phyloP scores from a whole-genome alignment of 2,888 invertebrate species.

The Diachrysia chrysitis region DNA sequence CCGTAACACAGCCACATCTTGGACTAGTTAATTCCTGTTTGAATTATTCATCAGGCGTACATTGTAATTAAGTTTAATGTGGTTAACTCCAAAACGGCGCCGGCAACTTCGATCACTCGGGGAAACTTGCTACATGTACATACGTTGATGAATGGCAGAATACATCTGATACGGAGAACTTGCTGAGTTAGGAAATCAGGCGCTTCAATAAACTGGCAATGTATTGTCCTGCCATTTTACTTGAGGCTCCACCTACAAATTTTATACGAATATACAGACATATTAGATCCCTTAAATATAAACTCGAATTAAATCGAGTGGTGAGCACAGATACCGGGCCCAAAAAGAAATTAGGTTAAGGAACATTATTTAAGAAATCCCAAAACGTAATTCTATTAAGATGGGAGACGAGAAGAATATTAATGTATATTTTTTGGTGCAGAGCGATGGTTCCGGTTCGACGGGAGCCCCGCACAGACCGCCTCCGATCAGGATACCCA shows the following conservation, averaged over 20 bases:
- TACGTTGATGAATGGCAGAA: conserved; percentile 54
- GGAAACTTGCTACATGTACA: conserved; percentile 57
- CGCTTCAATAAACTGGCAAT: conserved; percentile 12
- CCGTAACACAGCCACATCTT: conserved; percentile 59
- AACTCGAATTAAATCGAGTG: conserved; percentile 29
- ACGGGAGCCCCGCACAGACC: conserved; percentile 80
- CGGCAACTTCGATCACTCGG: conserved; percentile 60
- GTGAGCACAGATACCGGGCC: conserved; percentile 26
- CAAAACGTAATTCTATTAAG: conserved; percentile 55
- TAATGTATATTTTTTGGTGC: conserved; percentile 58
- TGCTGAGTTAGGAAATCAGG: conserved; percentile 37
- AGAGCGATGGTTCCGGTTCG: conserved; percentile 80
- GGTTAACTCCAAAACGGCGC: conserved; percentile 60
- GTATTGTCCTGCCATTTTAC: conserved; percentile 13
- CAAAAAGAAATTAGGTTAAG: conserved; percentile 47
- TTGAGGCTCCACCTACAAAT: neutral
- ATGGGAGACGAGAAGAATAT: conserved; percentile 50
- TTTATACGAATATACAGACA: neutral
- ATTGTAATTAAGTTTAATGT: conserved; percentile 65
- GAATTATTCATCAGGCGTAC: conserved; percentile 67
- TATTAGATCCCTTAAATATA: conserved; percentile 15
- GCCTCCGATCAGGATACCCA: conserved; percentile 83
- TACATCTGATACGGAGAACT: conserved; percentile 48
- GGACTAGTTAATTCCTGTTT: conserved; percentile 63
- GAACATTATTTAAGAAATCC: conserved; percentile 53